A percentile compares a stretch with the other conserved stretches of the same genome.
These are phyloP conservation scores for Epinotia bilunana DNA, from an alignment of 2,888 invertebrate genomes.

Conservation along the genomic window DNA sequence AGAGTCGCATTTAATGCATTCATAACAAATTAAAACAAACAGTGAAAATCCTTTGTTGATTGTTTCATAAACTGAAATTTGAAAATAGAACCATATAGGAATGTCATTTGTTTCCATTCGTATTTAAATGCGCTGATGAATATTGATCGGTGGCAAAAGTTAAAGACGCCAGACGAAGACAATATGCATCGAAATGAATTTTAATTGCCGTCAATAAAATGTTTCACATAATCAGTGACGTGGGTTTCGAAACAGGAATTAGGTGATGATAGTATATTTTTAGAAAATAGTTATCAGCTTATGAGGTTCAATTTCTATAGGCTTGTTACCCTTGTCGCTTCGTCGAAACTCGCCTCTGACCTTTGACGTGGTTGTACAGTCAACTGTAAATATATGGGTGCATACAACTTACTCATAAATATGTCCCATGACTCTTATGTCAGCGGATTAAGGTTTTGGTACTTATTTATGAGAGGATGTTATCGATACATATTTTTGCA, in stretches of 20 bases:
- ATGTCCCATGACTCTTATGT: no score
- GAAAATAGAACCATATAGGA: constrained; percentile 17
- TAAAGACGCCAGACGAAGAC: constrained; percentile 20
- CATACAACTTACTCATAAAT: no score
- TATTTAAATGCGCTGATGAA: constrained; percentile 34
- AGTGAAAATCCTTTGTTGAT: neutral
- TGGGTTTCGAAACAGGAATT: neutral
- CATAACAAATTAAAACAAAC: no score
- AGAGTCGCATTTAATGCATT: no score
- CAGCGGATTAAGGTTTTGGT: no score
- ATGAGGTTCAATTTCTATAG: no score
- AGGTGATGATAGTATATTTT: neutral
- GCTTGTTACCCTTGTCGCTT: no score
- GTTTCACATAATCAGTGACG: neutral
- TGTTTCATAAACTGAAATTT: neutral
- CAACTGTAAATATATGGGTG: no score
- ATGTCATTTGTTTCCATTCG: constrained; percentile 14
- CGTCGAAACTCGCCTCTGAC: no score
- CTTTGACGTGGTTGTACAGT: no score
- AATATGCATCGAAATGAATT: constrained; percentile 19
- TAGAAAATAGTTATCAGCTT: neutral
- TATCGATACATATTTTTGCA: no score
- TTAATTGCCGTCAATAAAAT: constrained; percentile 14
- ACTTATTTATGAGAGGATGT: no score
- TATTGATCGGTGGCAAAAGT: constrained; percentile 33